Conservation (phyloP, 92 coral and sea anemone genomes). For the Heliopora coerulea region DNA sequence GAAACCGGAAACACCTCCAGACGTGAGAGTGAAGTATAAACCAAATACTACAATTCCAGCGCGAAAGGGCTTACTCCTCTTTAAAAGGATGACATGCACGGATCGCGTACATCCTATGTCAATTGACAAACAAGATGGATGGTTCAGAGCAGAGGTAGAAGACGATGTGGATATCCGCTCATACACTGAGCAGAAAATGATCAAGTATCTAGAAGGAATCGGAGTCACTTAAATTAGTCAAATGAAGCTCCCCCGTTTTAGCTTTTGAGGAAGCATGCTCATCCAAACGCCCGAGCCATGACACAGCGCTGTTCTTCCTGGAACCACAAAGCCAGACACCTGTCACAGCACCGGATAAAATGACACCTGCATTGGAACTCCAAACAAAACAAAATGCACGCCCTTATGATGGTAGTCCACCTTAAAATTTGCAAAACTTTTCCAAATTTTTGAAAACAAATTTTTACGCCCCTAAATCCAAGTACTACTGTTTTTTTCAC, state of each 20-base stretch:
- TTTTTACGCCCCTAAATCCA: too few relatives aligned
- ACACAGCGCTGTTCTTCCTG: too few relatives aligned
- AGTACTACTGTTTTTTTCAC: too few relatives aligned
- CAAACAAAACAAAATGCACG: too few relatives aligned
- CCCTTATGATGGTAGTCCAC: too few relatives aligned
- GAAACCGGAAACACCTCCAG: slow-evolving; percentile 27
- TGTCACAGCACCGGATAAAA: too few relatives aligned
- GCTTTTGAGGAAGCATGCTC: too few relatives aligned
- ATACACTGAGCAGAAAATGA: neutral
- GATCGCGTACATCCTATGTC: slow-evolving; percentile 4
- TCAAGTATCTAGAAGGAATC: neutral
- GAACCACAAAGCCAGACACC: too few relatives aligned
- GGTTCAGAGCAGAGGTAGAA: neutral
- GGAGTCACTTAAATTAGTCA: neutral
- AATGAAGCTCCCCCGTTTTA: neutral
- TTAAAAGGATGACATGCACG: neutral
- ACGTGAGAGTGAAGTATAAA: slow-evolving; percentile 32
- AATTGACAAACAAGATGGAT: neutral
- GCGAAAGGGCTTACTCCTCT: slow-evolving; percentile 7
- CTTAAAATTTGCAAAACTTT: too few relatives aligned
- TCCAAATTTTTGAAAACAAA: too few relatives aligned
- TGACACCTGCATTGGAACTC: too few relatives aligned
- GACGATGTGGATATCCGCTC: slow-evolving; percentile 4
- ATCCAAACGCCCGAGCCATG: too few relatives aligned
- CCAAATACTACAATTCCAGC: slow-evolving; percentile 19